Evolutionary conservation across 2,113 vertebrate genomes (phyloP), one percentile per base, ranked within the genome.

Genomic region (Caranx melampygus): DNA sequence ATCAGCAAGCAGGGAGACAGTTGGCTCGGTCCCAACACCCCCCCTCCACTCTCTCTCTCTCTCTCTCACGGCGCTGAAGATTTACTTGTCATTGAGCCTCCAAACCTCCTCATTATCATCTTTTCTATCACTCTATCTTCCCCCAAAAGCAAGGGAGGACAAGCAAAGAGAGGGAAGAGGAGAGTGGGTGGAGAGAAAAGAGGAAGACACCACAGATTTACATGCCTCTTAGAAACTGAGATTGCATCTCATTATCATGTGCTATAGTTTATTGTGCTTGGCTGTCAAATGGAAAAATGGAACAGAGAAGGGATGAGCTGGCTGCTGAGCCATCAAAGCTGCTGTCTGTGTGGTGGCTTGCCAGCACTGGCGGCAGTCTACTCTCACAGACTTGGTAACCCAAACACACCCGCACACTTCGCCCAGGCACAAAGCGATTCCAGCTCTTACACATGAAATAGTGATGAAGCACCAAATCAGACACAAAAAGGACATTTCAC

Each of bases 171-270:
- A 83, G 74, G 49, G 13, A 18, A 18, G 51, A 21, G 59, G 18
- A 49, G 13, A 54, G 33, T 26, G 18, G 33, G 15, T 16, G 34
- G 66, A 70, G 35, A 70, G n/a, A 42, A 42, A 21, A 62, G 68
- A 66, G 42, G 51, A 26, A 61, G 62, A 75, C 63, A 81, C 58
- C 49, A 63, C 78, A 79, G 88, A 92, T 94, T 92, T 91, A 88
- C 79, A 87, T 76, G 80, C 60, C 62, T 76, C 73, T 74, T 74
- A 45, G 79, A 90, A 91, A 92, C 78, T 79, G 73, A 81, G 78
- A 86, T 79, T 35, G 74, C 88, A 81, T 92, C 86, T 88, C 88
- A 92, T 92, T 88, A 91, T 81, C 83, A 74, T 77, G 63, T 74
- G 65, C 81, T 51, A 52, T 90, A 73, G 85, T 91, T 92, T 91